These are phyloP conservation scores for Pemphredon lugubris DNA, from an alignment of 2,888 invertebrate species.

Conservation along the genomic window DNA sequence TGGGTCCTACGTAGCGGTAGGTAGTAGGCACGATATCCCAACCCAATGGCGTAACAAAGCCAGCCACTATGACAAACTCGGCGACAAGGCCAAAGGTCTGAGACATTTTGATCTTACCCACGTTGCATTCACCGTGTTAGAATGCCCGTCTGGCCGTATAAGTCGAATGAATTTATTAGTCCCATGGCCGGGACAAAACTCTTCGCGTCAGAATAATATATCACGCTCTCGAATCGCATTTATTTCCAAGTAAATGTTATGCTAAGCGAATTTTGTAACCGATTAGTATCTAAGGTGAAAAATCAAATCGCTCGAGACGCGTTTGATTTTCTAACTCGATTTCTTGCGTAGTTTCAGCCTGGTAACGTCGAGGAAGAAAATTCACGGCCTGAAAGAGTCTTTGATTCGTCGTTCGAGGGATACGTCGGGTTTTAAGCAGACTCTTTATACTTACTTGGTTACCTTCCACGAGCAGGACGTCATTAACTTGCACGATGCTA, in stretches of 20 bases:
- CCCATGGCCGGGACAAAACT: too few relatives aligned
- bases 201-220: too few relatives aligned
- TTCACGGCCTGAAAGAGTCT: constrained; percentile 1
- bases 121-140: not conserved
- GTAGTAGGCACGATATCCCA: too few relatives aligned
- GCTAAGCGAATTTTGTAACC: too few relatives aligned
- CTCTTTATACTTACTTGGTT: not conserved
- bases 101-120: not conserved
- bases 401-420: not conserved
- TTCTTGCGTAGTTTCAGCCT: too few relatives aligned
- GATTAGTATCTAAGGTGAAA: too few relatives aligned
- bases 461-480: constrained; percentile 5
- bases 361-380: constrained; percentile 17
- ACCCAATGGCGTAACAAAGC: constrained; percentile 42
- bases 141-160: not conserved
- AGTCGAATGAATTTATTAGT: too few relatives aligned
- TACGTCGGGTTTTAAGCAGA: not conserved
- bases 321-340: too few relatives aligned
- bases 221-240: too few relatives aligned
- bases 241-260: too few relatives aligned
- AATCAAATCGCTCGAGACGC: too few relatives aligned
- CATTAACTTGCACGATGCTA: constrained; percentile 34
- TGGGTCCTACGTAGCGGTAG: constrained; percentile 44
- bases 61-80: not conserved
- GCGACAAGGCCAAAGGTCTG: constrained; percentile 3